phyloP scores from a whole-genome alignment of 2,797 vertebrate genomes.

The Arnoldichthys spilopterus region DNA sequence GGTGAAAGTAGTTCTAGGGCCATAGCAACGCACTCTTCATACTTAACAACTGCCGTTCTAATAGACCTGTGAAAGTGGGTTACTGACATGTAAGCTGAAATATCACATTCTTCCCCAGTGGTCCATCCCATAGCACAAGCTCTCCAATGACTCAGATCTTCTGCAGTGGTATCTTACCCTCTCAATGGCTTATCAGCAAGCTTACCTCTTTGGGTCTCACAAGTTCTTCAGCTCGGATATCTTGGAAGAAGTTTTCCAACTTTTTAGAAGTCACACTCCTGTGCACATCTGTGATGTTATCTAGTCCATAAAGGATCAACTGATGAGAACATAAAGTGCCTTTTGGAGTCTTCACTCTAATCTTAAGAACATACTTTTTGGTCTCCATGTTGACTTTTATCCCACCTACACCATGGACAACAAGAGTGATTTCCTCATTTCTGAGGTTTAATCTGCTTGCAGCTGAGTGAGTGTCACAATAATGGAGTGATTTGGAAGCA shows the following conservation, averaged over 20 bases:
- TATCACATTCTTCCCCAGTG: too few relatives aligned
- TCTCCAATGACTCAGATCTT: constrained; percentile 12
- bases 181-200: constrained; percentile 38
- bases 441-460: background rate
- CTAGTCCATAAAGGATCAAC: constrained; percentile 45
- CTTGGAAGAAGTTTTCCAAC: constrained; percentile 46
- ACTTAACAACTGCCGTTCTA: too few relatives aligned
- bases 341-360: constrained; percentile 15
- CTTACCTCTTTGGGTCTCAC: constrained; percentile 30
- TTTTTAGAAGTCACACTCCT: background rate
- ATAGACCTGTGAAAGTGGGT: too few relatives aligned
- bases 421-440: constrained; percentile 42
- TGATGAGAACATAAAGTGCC: background rate
- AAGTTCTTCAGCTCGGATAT: background rate
- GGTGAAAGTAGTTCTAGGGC: too few relatives aligned
- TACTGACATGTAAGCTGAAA: too few relatives aligned
- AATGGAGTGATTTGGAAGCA: too few relatives aligned
- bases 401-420: background rate
- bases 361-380: constrained; percentile 25
- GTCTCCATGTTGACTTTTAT: too few relatives aligned
- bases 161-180: constrained; percentile 31
- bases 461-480: constrained; percentile 18
- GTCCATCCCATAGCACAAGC: constrained; percentile 31
- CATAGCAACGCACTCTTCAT: background rate
- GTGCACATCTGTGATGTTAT: constrained; percentile 41